phyloP scores from a whole-genome alignment of 2,888 invertebrate species.

The Luperina testacea region DNA sequence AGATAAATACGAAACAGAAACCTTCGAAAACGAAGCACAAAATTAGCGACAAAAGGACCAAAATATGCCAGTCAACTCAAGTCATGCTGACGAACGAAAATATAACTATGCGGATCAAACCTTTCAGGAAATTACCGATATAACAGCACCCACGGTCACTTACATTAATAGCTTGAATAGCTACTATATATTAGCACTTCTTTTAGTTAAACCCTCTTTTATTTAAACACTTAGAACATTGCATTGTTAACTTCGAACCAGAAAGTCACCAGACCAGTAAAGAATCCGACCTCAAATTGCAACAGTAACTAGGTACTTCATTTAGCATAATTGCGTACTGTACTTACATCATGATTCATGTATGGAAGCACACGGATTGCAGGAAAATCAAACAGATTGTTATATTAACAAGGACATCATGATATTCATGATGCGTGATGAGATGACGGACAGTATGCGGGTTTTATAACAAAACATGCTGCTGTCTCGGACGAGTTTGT shows the following conservation, averaged over 20 bases:
- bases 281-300: slow-evolving; percentile 53
- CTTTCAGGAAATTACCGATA: slow-evolving; percentile 62
- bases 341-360: slow-evolving; percentile 61
- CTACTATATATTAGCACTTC: slow-evolving; percentile 38
- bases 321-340: slow-evolving; percentile 39
- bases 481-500: slow-evolving; percentile 65
- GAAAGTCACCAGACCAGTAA: slow-evolving; percentile 58
- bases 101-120: slow-evolving; percentile 42
- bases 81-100: slow-evolving; percentile 57
- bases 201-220: slow-evolving; percentile 19
- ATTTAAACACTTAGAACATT: slow-evolving; percentile 39
- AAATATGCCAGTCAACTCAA: slow-evolving; percentile 55
- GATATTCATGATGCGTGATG: slow-evolving; percentile 49
- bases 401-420: slow-evolving; percentile 44
- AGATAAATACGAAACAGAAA: slow-evolving; percentile 23
- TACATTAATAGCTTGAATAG: slow-evolving; percentile 26
- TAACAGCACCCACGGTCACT: slow-evolving; percentile 48
- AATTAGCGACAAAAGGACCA: slow-evolving; percentile 34
- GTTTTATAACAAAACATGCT: slow-evolving; percentile 74
- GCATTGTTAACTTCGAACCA: slow-evolving; percentile 39
- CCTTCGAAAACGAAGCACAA: slow-evolving; percentile 21
- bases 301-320: slow-evolving; percentile 34
- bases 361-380: slow-evolving; percentile 33
- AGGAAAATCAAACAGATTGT: slow-evolving; percentile 47
- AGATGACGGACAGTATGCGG: slow-evolving; percentile 51